These are phyloP conservation scores for Cygnus buccinator DNA, from an alignment of 2,113 vertebrate species.

Conservation along the genomic window DNA sequence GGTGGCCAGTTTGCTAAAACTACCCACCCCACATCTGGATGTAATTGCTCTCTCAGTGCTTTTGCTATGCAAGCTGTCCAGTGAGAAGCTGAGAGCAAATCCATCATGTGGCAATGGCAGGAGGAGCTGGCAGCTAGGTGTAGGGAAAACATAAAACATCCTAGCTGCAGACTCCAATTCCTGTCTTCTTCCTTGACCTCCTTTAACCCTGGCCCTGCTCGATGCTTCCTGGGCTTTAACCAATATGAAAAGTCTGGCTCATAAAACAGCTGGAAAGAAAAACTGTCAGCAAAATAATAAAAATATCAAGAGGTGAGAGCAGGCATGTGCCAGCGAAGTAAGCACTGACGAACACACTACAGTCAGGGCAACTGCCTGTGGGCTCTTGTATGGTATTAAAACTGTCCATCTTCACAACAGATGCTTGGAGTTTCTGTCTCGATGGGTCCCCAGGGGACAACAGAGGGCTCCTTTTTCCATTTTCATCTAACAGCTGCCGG, in stretches of 20 bases:
- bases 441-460: neutral
- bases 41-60: neutral
- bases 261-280: neutral
- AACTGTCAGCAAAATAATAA: slow-evolving; percentile 29
- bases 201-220: neutral
- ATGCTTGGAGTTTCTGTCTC: neutral
- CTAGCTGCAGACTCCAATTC: neutral
- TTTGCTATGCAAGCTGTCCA: neutral
- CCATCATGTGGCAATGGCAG: neutral
- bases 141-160: neutral
- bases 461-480: neutral
- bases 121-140: neutral
- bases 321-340: neutral
- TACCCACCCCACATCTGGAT: too few relatives aligned
- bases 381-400: slow-evolving; percentile 10
- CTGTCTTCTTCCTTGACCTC: neutral
- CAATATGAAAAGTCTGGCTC: slow-evolving; percentile 1
- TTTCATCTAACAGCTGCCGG: neutral
- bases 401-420: slow-evolving; percentile 4
- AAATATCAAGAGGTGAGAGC: neutral
- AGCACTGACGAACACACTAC: neutral
- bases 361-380: neutral
- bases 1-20: neutral
- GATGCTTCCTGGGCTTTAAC: neutral
- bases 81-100: neutral